Evolutionary conservation across 2,888 invertebrate genomes (phyloP).

Genomic region (Strigamia transsilvanica): DNA sequence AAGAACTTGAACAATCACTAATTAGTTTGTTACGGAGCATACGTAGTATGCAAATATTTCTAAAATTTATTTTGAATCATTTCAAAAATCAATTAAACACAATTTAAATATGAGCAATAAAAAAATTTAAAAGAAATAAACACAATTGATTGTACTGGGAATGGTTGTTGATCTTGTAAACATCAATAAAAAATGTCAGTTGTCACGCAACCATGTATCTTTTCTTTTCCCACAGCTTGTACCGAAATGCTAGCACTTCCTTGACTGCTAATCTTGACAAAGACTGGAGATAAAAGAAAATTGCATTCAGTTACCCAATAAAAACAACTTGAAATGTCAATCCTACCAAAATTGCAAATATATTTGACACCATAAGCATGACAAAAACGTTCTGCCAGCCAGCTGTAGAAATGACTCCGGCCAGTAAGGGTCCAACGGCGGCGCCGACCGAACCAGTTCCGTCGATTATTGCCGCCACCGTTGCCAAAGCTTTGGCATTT

Average conservation of each 20-base stretch:
- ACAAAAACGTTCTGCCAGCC: slow-evolving; percentile 89
- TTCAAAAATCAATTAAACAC: background rate
- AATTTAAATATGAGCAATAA: background rate
- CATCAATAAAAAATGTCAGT: background rate
- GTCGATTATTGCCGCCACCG: slow-evolving; percentile 97
- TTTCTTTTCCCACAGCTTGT: slow-evolving; percentile 50
- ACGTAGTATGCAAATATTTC: slow-evolving; percentile 33
- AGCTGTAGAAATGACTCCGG: slow-evolving; percentile 77
- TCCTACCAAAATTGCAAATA: slow-evolving; percentile 76
- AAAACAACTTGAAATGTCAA: slow-evolving; percentile 13
- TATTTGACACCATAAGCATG: slow-evolving; percentile 85
- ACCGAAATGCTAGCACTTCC: slow-evolving; percentile 28
- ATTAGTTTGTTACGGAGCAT: background rate
- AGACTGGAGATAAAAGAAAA: slow-evolving; percentile 18
- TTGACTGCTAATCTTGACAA: background rate
- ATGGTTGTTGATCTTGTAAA: background rate
- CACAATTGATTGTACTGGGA: background rate
- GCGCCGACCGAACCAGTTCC: slow-evolving; percentile 95
- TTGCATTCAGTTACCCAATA: background rate
- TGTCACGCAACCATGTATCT: slow-evolving; percentile 5
- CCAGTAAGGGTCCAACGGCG: slow-evolving; percentile 89
- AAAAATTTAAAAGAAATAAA: background rate
- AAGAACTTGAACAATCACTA: too few relatives aligned
- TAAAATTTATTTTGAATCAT: background rate
- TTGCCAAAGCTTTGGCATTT: slow-evolving; percentile 88